phyloP scores from a whole-genome alignment of 2,113 vertebrate species.

The Xiphophorus maculatus region DNA sequence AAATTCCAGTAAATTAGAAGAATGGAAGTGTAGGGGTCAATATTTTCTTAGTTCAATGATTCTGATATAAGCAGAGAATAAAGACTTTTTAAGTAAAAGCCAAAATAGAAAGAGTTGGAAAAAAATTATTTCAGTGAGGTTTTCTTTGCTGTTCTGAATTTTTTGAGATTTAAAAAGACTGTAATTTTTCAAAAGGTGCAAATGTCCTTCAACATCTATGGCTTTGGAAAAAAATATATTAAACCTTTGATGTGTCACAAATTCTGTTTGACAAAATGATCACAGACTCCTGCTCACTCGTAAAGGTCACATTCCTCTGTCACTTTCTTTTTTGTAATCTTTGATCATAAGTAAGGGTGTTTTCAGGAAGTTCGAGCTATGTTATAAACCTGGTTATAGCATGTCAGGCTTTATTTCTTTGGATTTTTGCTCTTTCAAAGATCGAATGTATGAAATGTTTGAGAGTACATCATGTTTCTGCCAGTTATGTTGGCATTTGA shows the following conservation, averaged over 20 bases:
- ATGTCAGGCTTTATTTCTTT: not conserved
- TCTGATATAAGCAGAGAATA: not conserved
- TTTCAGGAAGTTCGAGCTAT: constrained; percentile 4
- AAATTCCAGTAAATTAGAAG: not conserved
- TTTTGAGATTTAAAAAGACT: not conserved
- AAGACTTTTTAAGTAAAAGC: constrained; percentile 20
- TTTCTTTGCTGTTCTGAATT: not conserved
- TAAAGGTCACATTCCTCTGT: constrained; percentile 59
- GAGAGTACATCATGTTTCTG: not conserved
- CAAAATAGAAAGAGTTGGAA: not conserved
- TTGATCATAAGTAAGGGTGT: constrained; percentile 5
- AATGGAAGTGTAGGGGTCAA: not conserved
- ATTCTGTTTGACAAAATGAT: constrained; percentile 44
- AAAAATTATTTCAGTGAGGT: constrained; percentile 8
- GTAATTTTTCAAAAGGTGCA: not conserved
- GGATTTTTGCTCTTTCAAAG: not conserved
- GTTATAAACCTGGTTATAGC: not conserved
- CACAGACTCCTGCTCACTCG: constrained; percentile 33
- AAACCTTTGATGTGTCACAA: constrained; percentile 37
- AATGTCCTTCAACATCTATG: not conserved
- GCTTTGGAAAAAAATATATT: constrained; percentile 40
- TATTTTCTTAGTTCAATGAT: not conserved
- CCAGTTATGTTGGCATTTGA: not conserved
- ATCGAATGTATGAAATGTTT: not conserved
- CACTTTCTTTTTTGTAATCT: constrained; percentile 31